Conservation (phyloP, 2,797 vertebrate genomes). For the Knipowitschia caucasica region DNA sequence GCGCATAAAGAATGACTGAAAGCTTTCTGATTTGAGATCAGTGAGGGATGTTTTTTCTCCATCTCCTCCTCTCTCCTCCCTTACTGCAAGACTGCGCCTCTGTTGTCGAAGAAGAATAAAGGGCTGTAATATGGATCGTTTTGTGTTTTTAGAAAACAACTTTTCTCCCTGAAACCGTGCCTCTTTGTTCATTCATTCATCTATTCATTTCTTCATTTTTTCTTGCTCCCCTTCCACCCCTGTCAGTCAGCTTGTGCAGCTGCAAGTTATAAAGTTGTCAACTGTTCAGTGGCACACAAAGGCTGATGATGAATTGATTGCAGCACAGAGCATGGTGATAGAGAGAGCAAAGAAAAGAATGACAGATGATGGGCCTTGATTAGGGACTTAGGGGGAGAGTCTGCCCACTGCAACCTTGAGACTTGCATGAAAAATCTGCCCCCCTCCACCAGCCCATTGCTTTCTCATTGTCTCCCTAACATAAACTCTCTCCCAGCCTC, state of each 20-base stretch:
- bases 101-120: constrained; percentile 68
- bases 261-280: constrained; percentile 89
- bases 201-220: constrained; percentile 71
- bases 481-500: constrained; percentile 45
- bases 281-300: constrained; percentile 88
- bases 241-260: constrained; percentile 80
- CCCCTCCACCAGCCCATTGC: constrained; percentile 31
- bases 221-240: constrained; percentile 63
- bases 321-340: constrained; percentile 85
- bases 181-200: constrained; percentile 75
- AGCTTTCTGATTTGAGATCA: constrained; percentile 88
- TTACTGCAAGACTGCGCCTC: constrained; percentile 51
- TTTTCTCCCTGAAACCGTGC: constrained; percentile 62
- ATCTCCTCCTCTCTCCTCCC: constrained; percentile 49
- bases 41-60: constrained; percentile 72
- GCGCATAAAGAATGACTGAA: constrained; percentile 83
- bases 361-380: constrained; percentile 85
- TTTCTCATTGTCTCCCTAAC: constrained; percentile 61
- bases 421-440: constrained; percentile 81
- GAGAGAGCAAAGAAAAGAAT: constrained; percentile 84
- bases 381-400: constrained; percentile 87
- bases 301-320: constrained; percentile 94
- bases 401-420: constrained; percentile 92
- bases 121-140: constrained; percentile 71
- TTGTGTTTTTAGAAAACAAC: constrained; percentile 76